Evolutionary conservation across 2,113 vertebrate genomes (phyloP).

Genomic region (Oreotragus oreotragus): DNA sequence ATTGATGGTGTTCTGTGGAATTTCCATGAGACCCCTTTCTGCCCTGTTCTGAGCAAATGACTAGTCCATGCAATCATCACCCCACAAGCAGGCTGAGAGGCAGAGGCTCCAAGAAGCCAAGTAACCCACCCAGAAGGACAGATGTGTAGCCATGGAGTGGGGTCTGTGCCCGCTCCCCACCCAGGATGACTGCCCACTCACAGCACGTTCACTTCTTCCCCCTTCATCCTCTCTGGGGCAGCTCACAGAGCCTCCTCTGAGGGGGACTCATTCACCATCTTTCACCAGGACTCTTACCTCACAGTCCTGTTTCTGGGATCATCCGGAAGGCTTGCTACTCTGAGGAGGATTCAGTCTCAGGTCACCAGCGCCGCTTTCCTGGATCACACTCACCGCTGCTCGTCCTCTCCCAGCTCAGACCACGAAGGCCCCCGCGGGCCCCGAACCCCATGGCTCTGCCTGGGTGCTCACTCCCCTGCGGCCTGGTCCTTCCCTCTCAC

Average conservation of each 20-base stretch:
- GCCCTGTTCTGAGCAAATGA: background rate
- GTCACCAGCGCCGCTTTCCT: background rate
- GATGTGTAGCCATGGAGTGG: background rate
- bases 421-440: background rate
- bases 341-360: background rate
- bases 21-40: background rate
- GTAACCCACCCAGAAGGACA: background rate
- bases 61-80: background rate
- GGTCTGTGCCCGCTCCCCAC: background rate
- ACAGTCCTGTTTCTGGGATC: background rate
- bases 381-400: background rate
- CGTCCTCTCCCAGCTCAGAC: background rate
- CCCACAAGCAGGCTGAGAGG: background rate
- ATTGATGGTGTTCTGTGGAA: background rate
- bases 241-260: background rate
- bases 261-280: background rate
- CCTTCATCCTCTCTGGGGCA: background rate
- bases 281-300: background rate
- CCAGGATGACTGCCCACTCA: background rate
- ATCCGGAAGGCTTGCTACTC: background rate
- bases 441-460: background rate
- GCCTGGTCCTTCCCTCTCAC: background rate
- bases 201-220: background rate
- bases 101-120: background rate
- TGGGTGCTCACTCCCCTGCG: rapidly evolving